Evolutionary conservation across 2,888 invertebrate genomes (phyloP).

Genomic region (Nemurella pictetii): DNA sequence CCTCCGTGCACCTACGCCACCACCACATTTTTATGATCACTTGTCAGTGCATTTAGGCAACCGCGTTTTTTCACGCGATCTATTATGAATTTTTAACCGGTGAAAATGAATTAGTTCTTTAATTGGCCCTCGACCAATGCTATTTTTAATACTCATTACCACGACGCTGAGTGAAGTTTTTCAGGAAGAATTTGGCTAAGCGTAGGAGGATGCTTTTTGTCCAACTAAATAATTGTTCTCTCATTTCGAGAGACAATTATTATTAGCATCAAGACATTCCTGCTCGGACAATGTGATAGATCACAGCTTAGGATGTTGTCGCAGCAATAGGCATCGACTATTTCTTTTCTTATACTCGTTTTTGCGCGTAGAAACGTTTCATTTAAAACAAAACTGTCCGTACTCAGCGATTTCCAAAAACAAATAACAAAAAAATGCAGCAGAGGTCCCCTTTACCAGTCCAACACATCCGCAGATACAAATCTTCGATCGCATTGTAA

Average conservation of each 20-base stretch:
- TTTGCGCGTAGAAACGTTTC: not conserved
- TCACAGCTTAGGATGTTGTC: not conserved
- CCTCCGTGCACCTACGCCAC: not conserved
- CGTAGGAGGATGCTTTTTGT: slow-evolving; percentile 23
- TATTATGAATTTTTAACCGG: not conserved
- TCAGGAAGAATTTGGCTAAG: slow-evolving; percentile 9
- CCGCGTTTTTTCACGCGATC: not conserved
- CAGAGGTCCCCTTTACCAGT: not conserved
- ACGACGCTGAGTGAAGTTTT: slow-evolving; percentile 20
- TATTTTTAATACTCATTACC: slow-evolving; percentile 21
- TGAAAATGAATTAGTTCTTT: slow-evolving; percentile 19
- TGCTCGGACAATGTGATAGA: not conserved
- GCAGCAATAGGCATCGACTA: not conserved
- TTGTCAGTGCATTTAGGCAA: not conserved
- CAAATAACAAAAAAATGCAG: not conserved
- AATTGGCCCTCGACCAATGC: slow-evolving; percentile 21
- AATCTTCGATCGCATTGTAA: not conserved
- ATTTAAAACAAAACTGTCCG: not conserved
- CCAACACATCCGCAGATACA: not conserved
- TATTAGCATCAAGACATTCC: slow-evolving; percentile 19
- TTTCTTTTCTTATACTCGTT: not conserved
- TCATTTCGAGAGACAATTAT: slow-evolving; percentile 1
- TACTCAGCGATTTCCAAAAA: not conserved
- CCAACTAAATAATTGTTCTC: not conserved
- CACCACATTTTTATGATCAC: not conserved